A percentile compares a stretch with the other conserved stretches of the same genome.
Evolutionary conservation across 2,113 vertebrate genomes (phyloP).

Genomic region (Cyanocitta stelleri): DNA sequence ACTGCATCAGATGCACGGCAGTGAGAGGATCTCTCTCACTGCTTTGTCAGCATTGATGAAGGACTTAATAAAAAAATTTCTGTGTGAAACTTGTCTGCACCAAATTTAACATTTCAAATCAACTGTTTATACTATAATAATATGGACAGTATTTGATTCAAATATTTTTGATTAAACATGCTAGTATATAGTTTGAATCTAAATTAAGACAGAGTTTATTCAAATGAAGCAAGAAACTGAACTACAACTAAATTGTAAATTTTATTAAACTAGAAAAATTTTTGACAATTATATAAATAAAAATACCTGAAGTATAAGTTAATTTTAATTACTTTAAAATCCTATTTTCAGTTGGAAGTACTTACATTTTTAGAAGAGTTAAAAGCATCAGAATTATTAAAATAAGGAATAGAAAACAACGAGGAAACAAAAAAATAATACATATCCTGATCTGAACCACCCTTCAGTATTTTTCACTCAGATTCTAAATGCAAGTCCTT

Average conservation of each 20-base stretch:
- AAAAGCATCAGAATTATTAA: neutral
- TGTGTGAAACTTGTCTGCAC: neutral
- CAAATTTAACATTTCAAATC: neutral
- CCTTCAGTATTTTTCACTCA: neutral
- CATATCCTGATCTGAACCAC: neutral
- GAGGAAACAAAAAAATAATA: neutral
- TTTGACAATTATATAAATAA: neutral
- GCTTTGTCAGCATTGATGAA: neutral
- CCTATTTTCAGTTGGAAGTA: neutral
- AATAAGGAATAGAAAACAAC: neutral
- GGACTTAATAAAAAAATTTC: neutral
- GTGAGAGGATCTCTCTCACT: neutral
- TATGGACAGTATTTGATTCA: neutral
- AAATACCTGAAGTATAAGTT: neutral
- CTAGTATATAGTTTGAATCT: neutral
- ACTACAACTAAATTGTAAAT: neutral
- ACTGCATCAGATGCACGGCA: neutral
- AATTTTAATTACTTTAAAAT: neutral
- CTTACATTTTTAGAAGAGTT: neutral
- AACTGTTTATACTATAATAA: neutral
- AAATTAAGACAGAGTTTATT: neutral
- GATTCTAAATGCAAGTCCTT: neutral
- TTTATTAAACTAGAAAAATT: neutral
- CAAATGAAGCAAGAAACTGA: neutral
- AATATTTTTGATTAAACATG: neutral